Conservation (phyloP, 1,140 invertebrate species). For the Mya arenaria region DNA sequence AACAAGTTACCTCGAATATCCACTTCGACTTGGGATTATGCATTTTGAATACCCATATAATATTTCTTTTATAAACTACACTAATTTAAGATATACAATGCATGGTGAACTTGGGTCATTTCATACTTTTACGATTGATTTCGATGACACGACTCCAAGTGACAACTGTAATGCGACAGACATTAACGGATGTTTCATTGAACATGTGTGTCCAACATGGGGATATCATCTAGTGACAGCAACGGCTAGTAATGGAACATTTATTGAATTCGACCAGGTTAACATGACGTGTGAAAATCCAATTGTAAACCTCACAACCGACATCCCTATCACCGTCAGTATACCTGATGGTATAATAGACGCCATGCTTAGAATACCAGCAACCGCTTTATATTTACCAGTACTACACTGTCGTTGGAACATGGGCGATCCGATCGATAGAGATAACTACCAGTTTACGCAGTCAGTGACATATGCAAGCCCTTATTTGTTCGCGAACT, state of each 20-base stretch:
- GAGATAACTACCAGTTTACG: not conserved
- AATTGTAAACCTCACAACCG: not conserved
- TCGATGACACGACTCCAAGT: slow-evolving; percentile 1
- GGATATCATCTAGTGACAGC: slow-evolving; percentile 20
- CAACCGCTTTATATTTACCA: slow-evolving; percentile 23
- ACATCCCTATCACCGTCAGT: not conserved
- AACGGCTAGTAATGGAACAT: slow-evolving; percentile 28
- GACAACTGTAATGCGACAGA: not conserved
- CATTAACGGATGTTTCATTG: not conserved
- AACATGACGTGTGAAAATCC: slow-evolving; percentile 50
- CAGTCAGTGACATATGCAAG: not conserved
- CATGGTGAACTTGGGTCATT: slow-evolving; percentile 17
- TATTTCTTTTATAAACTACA: slow-evolving; percentile 17
- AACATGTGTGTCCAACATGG: slow-evolving; percentile 29
- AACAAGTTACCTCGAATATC: not conserved
- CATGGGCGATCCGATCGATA: slow-evolving; percentile 38
- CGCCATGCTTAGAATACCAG: slow-evolving; percentile 9
- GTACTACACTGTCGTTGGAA: slow-evolving; percentile 24
- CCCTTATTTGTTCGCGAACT: slow-evolving; percentile 20
- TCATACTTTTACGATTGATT: slow-evolving; percentile 14
- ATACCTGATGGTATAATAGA: slow-evolving; percentile 39
- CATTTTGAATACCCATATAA: slow-evolving; percentile 36
- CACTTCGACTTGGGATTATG: slow-evolving; percentile 34
- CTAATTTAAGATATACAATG: slow-evolving; percentile 35
- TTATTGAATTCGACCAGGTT: slow-evolving; percentile 35